phyloP scores from a whole-genome alignment of 2,797 vertebrate species.

The Coendou prehensilis region DNA sequence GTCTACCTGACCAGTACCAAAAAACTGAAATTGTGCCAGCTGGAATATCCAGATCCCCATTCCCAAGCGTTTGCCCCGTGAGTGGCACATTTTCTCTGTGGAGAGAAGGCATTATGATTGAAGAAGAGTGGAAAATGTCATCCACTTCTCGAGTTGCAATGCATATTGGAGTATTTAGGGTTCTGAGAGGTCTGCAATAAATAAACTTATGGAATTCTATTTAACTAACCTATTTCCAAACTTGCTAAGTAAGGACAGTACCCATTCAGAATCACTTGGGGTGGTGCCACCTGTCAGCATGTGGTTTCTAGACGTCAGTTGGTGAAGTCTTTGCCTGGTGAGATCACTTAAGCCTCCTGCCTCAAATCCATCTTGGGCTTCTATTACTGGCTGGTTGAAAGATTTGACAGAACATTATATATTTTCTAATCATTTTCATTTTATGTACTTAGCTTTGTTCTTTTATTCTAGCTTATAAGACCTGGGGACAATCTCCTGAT shows the following conservation, averaged over 20 bases:
- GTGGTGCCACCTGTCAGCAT: not conserved
- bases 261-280: not conserved
- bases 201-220: not conserved
- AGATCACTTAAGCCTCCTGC: not conserved
- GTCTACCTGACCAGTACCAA: not conserved
- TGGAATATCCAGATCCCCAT: not conserved
- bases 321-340: not conserved
- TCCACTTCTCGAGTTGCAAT: not conserved
- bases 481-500: conserved; percentile 1
- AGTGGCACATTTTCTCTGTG: not conserved
- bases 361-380: not conserved
- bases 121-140: not conserved
- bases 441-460: not conserved
- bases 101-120: not conserved
- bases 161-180: not conserved
- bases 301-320: not conserved
- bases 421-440: conserved; percentile 22
- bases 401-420: not conserved
- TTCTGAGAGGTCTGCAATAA: not conserved
- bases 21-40: not conserved
- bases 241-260: not conserved
- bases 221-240: not conserved
- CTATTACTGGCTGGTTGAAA: not conserved
- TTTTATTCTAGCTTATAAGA: conserved; percentile 18
- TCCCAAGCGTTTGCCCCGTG: not conserved